phyloP scores from a whole-genome alignment of 2,113 vertebrate genomes.

The Anolis sagrei region DNA sequence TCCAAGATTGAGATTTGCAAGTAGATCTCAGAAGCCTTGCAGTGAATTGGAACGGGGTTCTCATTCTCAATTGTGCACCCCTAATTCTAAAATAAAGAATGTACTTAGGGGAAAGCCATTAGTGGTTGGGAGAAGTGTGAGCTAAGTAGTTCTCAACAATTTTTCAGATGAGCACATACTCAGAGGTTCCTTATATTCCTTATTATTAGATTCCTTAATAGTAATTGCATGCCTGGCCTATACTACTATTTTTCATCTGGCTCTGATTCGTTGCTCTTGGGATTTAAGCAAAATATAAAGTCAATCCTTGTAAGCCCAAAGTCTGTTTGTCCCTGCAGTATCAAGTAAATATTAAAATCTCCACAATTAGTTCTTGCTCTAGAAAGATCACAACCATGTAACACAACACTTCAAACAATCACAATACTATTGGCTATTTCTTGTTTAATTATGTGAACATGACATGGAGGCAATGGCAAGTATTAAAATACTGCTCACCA shows the following conservation, averaged over 20 bases:
- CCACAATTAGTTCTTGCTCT: slow-evolving; percentile 19
- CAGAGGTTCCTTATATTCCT: neutral
- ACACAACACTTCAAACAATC: slow-evolving; percentile 1
- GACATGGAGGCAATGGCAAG: slow-evolving; percentile 25
- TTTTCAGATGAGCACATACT: no score
- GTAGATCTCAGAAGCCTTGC: neutral
- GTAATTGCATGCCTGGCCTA: neutral
- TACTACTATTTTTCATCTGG: neutral
- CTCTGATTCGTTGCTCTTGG: neutral
- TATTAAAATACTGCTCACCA: slow-evolving; percentile 42
- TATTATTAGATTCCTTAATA: neutral
- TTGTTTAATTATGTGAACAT: neutral
- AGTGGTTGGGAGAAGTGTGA: neutral
- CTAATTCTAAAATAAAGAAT: neutral
- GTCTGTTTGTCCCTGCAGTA: neutral
- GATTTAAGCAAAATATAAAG: neutral
- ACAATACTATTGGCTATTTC: neutral
- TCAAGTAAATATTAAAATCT: slow-evolving; percentile 25
- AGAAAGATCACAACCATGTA: slow-evolving; percentile 24
- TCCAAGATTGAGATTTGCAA: neutral
- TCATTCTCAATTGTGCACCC: neutral
- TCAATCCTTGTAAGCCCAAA: neutral
- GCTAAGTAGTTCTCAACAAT: neutral
- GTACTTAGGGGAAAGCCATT: neutral
- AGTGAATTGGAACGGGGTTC: neutral